Evolutionary conservation across 2,797 vertebrate genomes (phyloP).

Genomic region (Pelodytes ibericus): DNA sequence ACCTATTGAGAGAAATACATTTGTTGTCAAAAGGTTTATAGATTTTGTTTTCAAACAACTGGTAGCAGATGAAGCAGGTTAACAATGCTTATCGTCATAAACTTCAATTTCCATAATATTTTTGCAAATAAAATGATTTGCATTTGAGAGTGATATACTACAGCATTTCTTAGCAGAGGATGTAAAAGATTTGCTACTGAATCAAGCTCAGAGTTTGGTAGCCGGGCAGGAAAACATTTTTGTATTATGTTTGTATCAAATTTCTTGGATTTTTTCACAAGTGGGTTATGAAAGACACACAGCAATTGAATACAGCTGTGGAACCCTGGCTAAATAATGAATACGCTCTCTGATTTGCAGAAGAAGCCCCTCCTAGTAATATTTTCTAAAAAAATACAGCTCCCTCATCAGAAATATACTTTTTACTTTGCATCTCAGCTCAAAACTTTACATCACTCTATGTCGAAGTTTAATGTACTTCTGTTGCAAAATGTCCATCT

Average conservation of each 20-base stretch:
- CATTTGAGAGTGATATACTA: conserved; percentile 6
- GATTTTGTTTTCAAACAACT: too few species aligned
- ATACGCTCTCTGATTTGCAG: conserved; percentile 42
- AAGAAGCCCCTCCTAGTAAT: conserved; percentile 38
- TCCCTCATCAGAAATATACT: conserved; percentile 16
- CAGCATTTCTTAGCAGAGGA: conserved; percentile 31
- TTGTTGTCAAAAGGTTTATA: too few species aligned
- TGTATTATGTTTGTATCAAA: conserved; percentile 55
- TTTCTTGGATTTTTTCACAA: conserved; percentile 55
- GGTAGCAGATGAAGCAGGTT: too few species aligned
- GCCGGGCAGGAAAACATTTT: conserved; percentile 54
- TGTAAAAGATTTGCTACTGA: conserved; percentile 45
- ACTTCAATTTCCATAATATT: neutral
- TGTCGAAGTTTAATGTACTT: neutral
- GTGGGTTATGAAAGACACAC: conserved; percentile 51
- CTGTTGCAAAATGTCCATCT: neutral
- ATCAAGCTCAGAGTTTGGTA: conserved; percentile 33
- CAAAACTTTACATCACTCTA: neutral
- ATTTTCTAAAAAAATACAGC: conserved; percentile 48
- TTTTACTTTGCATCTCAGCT: conserved; percentile 15
- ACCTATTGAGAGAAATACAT: too few species aligned
- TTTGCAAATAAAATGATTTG: neutral
- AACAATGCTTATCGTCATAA: neutral
- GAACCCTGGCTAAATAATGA: conserved; percentile 43
- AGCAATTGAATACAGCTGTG: conserved; percentile 55